Base-by-base conservation (phyloP, 1,140 invertebrate genomes). In the Drosophila sproati region DNA sequence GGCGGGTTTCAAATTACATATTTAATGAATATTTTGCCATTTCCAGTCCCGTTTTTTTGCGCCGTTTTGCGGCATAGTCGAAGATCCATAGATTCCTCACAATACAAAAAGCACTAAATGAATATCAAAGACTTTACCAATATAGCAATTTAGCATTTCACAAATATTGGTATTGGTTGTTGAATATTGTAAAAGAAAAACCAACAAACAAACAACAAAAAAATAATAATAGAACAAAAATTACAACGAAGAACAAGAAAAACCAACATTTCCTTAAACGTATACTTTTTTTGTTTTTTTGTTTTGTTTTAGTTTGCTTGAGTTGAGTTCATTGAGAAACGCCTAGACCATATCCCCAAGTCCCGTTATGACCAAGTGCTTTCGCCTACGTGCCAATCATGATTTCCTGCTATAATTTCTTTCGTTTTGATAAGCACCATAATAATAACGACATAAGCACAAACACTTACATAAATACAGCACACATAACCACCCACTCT, bases 71-170 rank as follows among this genome's bases (percentile, higher is more conserved):
- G 78, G 54, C 47, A 12, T 31, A 47, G 39, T 7, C 7, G 10
- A 48, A 79, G 56, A 91, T 73, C 80, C 91, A 92, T 92, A 92
- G 82, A 92, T 92, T 92, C 89, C 91, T 92, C 91, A 92, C 86
- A 92, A 92, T 92, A 80, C 86, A 92, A 92, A 92, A 92, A 92
- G 91, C 91, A 92, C 91, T 92, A 88, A 88, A 89, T 89, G 78
- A 89, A 89, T 89, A 89, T 89, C 86, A 90, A 87, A 90, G 78
- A 86, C 82, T 71, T 74, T 87, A 88, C 87, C 82, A 91, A 86
- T 87, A 85, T 69, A 77, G 47, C 20, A 5, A 71, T 76, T 78
- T 47, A 43, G 39, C 39, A 78, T 54, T 64, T 60, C 52, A 54
- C 56, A 54, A 52, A 73, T 89, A 83, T 89, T 89, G 85, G 85